Percentiles rank a stretch among this genome's conserved stretches.
phyloP scores from a whole-genome alignment of 2,113 vertebrate species.

The Pan paniscus region DNA sequence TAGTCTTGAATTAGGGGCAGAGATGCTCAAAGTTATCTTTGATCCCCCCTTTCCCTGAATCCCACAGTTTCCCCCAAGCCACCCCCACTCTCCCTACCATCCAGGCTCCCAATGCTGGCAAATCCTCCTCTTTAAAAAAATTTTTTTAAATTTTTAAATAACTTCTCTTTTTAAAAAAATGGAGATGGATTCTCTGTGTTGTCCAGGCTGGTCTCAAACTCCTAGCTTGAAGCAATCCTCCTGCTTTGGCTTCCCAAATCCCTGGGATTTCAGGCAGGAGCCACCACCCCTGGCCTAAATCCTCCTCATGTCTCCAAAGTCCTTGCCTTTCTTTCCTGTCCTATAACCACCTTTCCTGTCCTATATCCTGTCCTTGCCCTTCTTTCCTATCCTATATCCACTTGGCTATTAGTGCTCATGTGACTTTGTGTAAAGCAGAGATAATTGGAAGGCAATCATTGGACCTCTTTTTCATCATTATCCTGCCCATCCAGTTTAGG shows the following conservation, averaged over 20 bases:
- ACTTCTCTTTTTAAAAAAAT: too few relatives aligned
- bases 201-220: too few relatives aligned
- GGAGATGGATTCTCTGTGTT: too few relatives aligned
- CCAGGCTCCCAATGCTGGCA: background rate
- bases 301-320: background rate
- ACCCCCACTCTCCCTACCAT: accelerated
- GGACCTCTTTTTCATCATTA: background rate
- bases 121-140: background rate
- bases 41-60: background rate
- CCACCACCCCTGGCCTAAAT: too few relatives aligned
- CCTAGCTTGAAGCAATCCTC: too few relatives aligned
- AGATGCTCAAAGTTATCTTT: background rate
- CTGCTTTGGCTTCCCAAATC: too few relatives aligned
- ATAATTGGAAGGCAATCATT: background rate
- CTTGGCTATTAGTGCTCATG: background rate
- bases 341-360: too few relatives aligned
- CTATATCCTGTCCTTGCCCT: too few relatives aligned
- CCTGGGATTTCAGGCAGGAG: too few relatives aligned
- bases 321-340: background rate
- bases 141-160: too few relatives aligned
- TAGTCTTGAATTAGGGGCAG: background rate
- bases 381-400: too few relatives aligned
- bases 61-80: background rate
- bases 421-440: background rate
- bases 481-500: background rate